Evolutionary conservation across 2,888 invertebrate species (phyloP).

Genomic region (Eupithecia pulchellata): DNA sequence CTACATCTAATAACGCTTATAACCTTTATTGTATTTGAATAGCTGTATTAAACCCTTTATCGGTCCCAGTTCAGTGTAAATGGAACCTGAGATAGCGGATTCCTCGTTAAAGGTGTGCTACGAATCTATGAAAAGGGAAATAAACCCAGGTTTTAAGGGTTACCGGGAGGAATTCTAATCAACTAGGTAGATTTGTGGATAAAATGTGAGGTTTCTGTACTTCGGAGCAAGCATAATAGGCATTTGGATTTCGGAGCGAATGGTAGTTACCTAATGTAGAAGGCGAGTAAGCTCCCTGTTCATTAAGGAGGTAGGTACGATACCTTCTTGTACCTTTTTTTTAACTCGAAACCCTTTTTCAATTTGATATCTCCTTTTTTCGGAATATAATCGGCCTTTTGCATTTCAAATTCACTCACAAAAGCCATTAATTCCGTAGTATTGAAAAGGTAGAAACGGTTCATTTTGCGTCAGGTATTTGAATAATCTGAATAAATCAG

Average conservation of each 20-base stretch:
- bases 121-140: constrained; percentile 20
- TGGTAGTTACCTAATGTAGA: not conserved
- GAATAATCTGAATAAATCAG: constrained; percentile 34
- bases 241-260: not conserved
- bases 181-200: not conserved
- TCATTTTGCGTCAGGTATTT: constrained; percentile 23
- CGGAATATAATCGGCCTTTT: constrained; percentile 7
- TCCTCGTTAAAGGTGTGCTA: constrained; percentile 33
- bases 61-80: constrained; percentile 40
- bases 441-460: constrained; percentile 37
- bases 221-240: not conserved
- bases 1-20: constrained; percentile 41
- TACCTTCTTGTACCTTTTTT: not conserved
- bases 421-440: constrained; percentile 30
- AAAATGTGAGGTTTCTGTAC: not conserved
- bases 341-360: constrained; percentile 17
- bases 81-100: constrained; percentile 48
- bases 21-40: constrained; percentile 43
- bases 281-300: not conserved
- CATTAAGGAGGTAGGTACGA: not conserved
- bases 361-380: constrained; percentile 6
- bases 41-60: constrained; percentile 49
- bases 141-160: constrained; percentile 4
- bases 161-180: not conserved
- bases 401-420: constrained; percentile 27